Evolutionary conservation across 92 coral and sea anemone species (phyloP).

Genomic region (Phenganax stokvisi): DNA sequence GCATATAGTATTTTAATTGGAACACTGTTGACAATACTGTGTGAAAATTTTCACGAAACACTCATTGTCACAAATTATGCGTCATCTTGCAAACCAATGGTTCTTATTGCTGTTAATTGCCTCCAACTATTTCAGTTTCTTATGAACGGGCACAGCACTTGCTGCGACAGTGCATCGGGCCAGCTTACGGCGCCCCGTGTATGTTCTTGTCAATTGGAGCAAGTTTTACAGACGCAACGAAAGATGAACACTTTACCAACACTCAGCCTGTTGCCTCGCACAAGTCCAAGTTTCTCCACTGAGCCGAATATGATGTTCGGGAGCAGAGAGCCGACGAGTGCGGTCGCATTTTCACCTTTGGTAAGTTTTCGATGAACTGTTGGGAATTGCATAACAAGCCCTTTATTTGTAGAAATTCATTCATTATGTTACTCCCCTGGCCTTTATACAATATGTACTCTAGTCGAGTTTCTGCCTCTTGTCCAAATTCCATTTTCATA

Average conservation of each 20-base stretch:
- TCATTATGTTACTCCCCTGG: neutral
- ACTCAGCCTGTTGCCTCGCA: conserved; percentile 81
- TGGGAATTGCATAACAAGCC: neutral
- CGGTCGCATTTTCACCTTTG: conserved; percentile 89
- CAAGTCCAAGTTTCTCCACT: conserved; percentile 52
- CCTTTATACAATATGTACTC: neutral
- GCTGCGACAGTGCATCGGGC: conserved; percentile 84
- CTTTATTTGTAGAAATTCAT: neutral
- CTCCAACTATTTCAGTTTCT: conserved; percentile 62
- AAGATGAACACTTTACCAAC: conserved; percentile 66
- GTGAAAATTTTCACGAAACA: conserved; percentile 4
- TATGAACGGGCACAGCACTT: conserved; percentile 60
- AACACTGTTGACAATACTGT: conserved; percentile 10
- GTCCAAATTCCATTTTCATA: no score
- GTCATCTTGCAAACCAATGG: conserved; percentile 22
- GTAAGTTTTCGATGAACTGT: conserved; percentile 49
- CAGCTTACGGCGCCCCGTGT: conserved; percentile 48
- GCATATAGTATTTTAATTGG: neutral
- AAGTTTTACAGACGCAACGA: conserved; percentile 69
- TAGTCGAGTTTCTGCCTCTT: no score
- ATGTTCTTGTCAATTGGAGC: conserved; percentile 90
- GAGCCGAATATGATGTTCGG: conserved; percentile 69
- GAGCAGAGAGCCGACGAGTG: conserved; percentile 56
- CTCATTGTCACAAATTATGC: neutral
- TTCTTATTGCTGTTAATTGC: conserved; percentile 41